Percentiles rank a stretch among this genome's conserved stretches.
phyloP scores from a whole-genome alignment of 1,140 invertebrate species.

The Ips typographus region DNA sequence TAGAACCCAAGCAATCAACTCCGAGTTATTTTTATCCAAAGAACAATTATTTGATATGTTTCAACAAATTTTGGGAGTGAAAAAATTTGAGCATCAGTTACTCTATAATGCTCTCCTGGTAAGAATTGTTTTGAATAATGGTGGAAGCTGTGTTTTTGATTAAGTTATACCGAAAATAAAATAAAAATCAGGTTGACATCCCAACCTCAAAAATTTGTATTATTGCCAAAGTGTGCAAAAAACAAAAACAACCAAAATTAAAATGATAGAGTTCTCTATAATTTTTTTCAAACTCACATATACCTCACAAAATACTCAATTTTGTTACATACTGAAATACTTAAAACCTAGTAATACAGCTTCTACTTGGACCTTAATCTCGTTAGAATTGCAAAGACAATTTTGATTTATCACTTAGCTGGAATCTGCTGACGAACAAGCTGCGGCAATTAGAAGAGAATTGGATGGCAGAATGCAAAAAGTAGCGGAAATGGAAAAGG shows the following conservation, averaged over 20 bases:
- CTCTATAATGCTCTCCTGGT: constrained; percentile 98
- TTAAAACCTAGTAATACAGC: no score
- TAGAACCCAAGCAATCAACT: constrained; percentile 85
- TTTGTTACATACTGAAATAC: no score
- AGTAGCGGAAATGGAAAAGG: constrained; percentile 96
- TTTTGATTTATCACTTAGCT: constrained; percentile 62
- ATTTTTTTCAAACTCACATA: no score
- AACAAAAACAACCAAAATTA: neutral
- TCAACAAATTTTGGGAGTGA: constrained; percentile 96
- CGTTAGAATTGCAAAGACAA: neutral
- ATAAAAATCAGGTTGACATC: no score
- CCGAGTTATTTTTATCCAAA: constrained; percentile 90
- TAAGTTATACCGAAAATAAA: no score
- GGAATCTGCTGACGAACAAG: constrained; percentile 99
- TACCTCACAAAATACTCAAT: no score
- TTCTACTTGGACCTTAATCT: no score
- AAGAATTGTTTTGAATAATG: constrained; percentile 31
- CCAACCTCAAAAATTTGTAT: no score
- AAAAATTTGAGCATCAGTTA: constrained; percentile 99
- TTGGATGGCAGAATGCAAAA: constrained; percentile 95
- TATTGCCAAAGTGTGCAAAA: neutral
- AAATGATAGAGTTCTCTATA: no score
- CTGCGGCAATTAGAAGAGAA: constrained; percentile 97
- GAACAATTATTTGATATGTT: constrained; percentile 99
- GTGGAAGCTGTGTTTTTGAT: no score